phyloP scores from a whole-genome alignment of 2,797 vertebrate species.

The Pangasius mekongensis region DNA sequence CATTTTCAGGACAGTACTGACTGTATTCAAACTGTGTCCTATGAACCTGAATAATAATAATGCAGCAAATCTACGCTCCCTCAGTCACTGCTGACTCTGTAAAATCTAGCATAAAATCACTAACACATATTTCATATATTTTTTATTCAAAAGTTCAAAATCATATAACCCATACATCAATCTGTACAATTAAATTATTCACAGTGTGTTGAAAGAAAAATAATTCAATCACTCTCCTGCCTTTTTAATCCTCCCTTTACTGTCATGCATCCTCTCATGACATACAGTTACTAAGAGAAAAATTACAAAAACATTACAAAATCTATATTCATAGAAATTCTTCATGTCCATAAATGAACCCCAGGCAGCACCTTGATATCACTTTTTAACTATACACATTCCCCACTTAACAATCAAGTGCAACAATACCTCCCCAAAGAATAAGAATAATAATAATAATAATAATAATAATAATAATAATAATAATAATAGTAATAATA shows the following conservation, averaged over 20 bases:
- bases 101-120: conserved; percentile 30
- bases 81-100: background rate
- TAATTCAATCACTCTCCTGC: conserved; percentile 74
- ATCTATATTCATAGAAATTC: conserved; percentile 99
- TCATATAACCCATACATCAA: conserved; percentile 98
- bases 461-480: conserved; percentile 58
- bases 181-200: conserved; percentile 99
- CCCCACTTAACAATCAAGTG: conserved; percentile 54
- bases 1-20: background rate
- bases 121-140: conserved; percentile 55
- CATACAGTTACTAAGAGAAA: conserved; percentile 93
- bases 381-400: conserved; percentile 69
- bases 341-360: conserved; percentile 93
- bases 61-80: background rate
- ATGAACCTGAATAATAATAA: background rate
- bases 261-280: conserved; percentile 86
- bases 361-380: conserved; percentile 80
- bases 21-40: background rate
- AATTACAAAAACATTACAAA: conserved; percentile 98
- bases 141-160: conserved; percentile 96
- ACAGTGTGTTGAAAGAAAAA: conserved; percentile 99
- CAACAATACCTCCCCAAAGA: conserved; percentile 14
- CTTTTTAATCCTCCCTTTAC: conserved; percentile 61
- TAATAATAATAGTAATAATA: conserved; percentile 63
- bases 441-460: conserved; percentile 60